Evolutionary conservation across 30 jellyfish, hydroid and myxozoan species (phyloP).

Genomic region (Cassiopea andromeda): DNA sequence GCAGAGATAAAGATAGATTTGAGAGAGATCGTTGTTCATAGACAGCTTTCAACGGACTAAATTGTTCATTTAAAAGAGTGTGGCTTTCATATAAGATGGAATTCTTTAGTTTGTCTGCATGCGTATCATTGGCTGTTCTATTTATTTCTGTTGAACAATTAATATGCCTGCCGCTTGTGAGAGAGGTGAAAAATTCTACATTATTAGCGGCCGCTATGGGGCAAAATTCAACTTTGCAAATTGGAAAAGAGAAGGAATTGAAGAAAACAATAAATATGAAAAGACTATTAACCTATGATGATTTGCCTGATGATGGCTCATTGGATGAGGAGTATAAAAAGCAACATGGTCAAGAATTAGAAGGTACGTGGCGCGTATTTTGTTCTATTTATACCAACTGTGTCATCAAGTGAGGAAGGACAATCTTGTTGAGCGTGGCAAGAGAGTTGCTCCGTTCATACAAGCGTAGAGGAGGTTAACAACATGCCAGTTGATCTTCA

Average conservation of each 20-base stretch:
- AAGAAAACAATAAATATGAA: not conserved
- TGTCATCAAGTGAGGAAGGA: not conserved
- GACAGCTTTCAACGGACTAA: not conserved
- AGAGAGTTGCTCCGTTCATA: conserved; percentile 13
- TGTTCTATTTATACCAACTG: not conserved
- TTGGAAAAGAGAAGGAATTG: not conserved
- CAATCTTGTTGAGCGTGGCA: conserved; percentile 20
- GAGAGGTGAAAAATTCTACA: conserved; percentile 46
- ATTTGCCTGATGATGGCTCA: conserved; percentile 70
- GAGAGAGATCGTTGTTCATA: not conserved
- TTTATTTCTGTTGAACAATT: conserved; percentile 23
- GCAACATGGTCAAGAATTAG: conserved; percentile 6
- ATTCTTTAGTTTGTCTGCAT: not conserved
- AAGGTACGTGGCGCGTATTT: conserved; percentile 10
- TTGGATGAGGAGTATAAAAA: conserved; percentile 39
- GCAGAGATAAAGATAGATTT: not conserved
- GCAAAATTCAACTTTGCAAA: not conserved
- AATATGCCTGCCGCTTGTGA: conserved; percentile 32
- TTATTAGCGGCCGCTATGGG: not conserved
- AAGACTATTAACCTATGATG: conserved; percentile 39
- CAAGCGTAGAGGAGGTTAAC: not conserved
- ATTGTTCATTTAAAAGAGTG: not conserved
- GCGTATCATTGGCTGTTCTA: not conserved
- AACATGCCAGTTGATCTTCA: conserved; percentile 14
- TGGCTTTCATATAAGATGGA: conserved; percentile 2